Conservation (phyloP, 2,888 invertebrate genomes). For the Lasioglossum leucozonium region DNA sequence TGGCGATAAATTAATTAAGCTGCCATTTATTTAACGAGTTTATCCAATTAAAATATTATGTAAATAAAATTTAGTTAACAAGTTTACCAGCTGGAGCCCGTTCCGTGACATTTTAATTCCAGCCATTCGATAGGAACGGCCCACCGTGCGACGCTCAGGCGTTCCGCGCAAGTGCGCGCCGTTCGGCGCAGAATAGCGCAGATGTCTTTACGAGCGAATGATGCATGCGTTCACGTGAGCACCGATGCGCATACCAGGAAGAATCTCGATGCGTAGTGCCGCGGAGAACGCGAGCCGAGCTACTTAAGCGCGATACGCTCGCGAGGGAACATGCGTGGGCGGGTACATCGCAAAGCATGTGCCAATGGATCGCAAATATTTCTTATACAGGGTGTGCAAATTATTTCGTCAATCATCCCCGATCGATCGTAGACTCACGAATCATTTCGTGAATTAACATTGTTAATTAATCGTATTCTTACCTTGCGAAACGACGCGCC, state of each 20-base stretch:
- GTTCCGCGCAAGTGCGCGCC: constrained; percentile 6
- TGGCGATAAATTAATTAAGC: no score
- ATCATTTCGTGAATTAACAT: no score
- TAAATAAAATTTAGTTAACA: no score
- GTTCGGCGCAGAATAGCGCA: constrained; percentile 34
- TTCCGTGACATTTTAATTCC: neutral
- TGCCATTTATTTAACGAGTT: no score
- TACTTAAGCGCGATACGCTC: constrained; percentile 48
- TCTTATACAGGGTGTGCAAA: neutral
- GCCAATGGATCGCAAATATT: constrained; percentile 9
- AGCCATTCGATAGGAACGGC: neutral
- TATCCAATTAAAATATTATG: no score
- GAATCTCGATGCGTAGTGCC: constrained; percentile 68
- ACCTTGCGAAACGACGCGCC: neutral
- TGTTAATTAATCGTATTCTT: no score
- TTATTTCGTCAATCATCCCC: neutral
- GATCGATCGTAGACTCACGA: neutral
- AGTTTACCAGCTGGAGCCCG: no score
- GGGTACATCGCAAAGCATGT: constrained; percentile 44
- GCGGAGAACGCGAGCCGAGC: constrained; percentile 51
- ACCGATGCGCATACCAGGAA: constrained; percentile 72
- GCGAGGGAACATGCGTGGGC: constrained; percentile 52
- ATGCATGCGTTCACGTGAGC: constrained; percentile 71
- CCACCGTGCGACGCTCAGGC: constrained; percentile 21
- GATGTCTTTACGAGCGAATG: constrained; percentile 68